These are phyloP conservation scores for Myrmecophaga tridactyla DNA, from an alignment of 2,113 vertebrate genomes.

Conservation along the genomic window DNA sequence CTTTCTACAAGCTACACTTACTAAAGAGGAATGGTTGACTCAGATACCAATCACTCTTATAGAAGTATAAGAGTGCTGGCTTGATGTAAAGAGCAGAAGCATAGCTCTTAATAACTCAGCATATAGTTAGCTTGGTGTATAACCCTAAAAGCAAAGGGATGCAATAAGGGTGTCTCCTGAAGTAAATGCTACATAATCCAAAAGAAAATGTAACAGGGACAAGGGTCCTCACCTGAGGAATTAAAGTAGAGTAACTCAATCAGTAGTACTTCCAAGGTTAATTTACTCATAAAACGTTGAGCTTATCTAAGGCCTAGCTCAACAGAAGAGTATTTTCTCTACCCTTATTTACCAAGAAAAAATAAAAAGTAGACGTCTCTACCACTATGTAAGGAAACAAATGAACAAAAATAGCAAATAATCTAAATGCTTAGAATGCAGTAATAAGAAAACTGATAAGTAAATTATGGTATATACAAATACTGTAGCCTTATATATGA, in stretches of 20 bases:
- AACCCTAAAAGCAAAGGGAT: not conserved
- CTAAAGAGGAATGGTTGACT: not conserved
- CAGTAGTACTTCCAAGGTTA: not conserved
- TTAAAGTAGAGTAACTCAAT: not conserved
- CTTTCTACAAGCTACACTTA: not conserved
- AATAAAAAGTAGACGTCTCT: not conserved
- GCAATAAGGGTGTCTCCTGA: not conserved
- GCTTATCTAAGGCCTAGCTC: not conserved
- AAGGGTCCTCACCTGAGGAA: not conserved
- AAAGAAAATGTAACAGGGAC: not conserved
- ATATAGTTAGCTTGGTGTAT: not conserved
- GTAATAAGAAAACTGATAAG: not conserved
- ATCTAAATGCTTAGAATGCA: not conserved
- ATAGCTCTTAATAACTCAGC: not conserved
- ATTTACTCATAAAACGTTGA: not conserved
- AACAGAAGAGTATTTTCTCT: not conserved
- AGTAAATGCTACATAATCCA: slow-evolving; percentile 8
- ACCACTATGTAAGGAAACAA: not conserved
- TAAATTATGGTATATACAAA: not conserved
- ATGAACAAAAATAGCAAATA: slow-evolving; percentile 3
- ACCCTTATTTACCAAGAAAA: not conserved
- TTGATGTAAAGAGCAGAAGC: slow-evolving; percentile 24
- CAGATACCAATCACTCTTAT: not conserved
- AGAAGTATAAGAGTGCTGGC: not conserved
- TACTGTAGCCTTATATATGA: not conserved